Evolutionary conservation across 2,888 invertebrate genomes (phyloP).

Genomic region (Thereva nobilitata): DNA sequence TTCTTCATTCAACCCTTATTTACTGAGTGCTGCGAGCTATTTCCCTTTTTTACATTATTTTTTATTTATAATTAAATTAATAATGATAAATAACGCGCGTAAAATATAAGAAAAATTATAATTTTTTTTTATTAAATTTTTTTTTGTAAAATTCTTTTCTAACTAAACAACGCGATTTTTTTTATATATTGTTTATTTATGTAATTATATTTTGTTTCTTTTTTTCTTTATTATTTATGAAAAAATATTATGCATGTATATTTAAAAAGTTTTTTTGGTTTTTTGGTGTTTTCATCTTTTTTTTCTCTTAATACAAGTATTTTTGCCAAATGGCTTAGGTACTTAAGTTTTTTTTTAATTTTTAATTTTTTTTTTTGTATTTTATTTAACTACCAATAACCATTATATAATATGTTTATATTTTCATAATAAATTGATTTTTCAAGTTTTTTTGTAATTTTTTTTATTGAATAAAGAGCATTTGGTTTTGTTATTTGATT

Average conservation of each 20-base stretch:
- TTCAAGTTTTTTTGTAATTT: slow-evolving; percentile 14
- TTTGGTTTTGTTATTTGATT: slow-evolving; percentile 8
- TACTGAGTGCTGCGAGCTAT: no score
- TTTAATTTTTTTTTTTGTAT: slow-evolving; percentile 21
- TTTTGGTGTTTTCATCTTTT: slow-evolving; percentile 36
- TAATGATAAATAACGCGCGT: no score
- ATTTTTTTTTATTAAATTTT: background rate
- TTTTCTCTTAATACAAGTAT: slow-evolving; percentile 39
- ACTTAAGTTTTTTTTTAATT: slow-evolving; percentile 44
- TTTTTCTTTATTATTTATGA: slow-evolving; percentile 10
- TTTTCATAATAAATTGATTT: slow-evolving; percentile 25
- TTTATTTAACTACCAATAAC: slow-evolving; percentile 26
- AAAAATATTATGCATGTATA: slow-evolving; percentile 6
- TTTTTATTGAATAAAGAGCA: slow-evolving; percentile 9
- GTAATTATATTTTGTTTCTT: slow-evolving; percentile 4
- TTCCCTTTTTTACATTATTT: no score
- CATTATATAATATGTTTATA: slow-evolving; percentile 25
- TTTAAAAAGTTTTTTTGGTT: slow-evolving; percentile 22
- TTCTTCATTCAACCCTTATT: background rate
- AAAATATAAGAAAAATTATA: no score
- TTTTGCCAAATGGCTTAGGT: slow-evolving; percentile 59
- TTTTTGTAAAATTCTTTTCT: slow-evolving; percentile 12
- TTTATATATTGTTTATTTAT: slow-evolving; percentile 10
- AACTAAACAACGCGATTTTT: slow-evolving; percentile 1
- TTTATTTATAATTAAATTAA: no score